Base-by-base conservation (phyloP, 2,888 invertebrate species). In the Catocala sponsa region DNA sequence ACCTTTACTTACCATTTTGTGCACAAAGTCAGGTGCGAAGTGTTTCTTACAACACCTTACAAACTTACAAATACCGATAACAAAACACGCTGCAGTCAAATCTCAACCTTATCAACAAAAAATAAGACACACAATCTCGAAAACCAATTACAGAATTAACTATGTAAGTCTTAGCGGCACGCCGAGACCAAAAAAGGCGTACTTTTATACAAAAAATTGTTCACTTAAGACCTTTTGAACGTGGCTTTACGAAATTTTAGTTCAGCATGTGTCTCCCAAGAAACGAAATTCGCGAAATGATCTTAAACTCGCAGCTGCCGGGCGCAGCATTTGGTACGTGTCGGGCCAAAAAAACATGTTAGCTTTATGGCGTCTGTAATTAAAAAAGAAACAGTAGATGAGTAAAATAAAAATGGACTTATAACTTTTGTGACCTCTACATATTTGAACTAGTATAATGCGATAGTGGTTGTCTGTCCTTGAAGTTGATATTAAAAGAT, bases 261-360 rank as follows among this genome's bases (percentile, higher is more conserved):
- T 67, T 42, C 74, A 72, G 79, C 87, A 87, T 86, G 85, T 88
- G 88, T 85, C 81, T 82, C 78, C 68, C 70, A 75, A 86, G 88
- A 82, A 80, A 78, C 83, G 80, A 85, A 87, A 90, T 92, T 92
- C 88, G 93, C 93, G 85, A 91, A 88, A 83, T 79, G 81, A 86
- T 87, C 88, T 85, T 70, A 66, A 65, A 73, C 85, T 80, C 82
- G 82, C 92, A 92, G 90, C 92, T 92, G 94, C 87, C 78, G 62
- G 53, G 59, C 58, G 78, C 73, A 89, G 85, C 93, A 92, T 92
- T 94, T 94, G 94, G 93, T 91, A 88, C 93, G 92, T 92, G 92
- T 89, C 85, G 72, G 52, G 67, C 63, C 7, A 6, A 73, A 83
- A 82, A 86, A 89, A 89, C 84, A 80, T 53, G 44, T 55, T 49